Percentiles rank a stretch among this genome's conserved stretches.
Conservation (phyloP, 1,140 invertebrate species). For the Polypedilum pembai region DNA sequence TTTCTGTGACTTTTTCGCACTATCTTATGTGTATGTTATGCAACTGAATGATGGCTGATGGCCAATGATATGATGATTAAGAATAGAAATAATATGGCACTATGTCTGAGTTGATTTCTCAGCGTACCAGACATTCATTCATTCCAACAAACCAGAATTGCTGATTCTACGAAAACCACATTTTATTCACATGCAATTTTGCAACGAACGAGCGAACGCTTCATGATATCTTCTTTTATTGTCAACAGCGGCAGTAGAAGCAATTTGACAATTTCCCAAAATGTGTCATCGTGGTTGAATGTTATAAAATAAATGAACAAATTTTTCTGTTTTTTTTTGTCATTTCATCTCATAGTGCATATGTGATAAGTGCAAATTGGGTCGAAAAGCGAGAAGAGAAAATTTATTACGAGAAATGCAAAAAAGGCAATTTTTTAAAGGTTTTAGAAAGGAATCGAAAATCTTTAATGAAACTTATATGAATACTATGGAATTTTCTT, state of each 20-base stretch:
- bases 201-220: not conserved
- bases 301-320: constrained; percentile 7
- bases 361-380: not conserved
- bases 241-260: not conserved
- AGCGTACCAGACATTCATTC: not conserved
- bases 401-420: no score
- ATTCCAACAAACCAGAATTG: constrained; percentile 11
- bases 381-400: not conserved
- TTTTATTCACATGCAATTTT: not conserved
- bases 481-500: no score
- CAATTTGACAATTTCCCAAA: constrained; percentile 12
- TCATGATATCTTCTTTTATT: constrained; percentile 16
- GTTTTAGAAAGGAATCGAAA: no score
- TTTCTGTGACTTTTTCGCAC: not conserved
- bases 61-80: constrained; percentile 18
- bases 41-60: not conserved
- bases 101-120: no score
- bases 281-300: constrained; percentile 5
- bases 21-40: no score
- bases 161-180: not conserved
- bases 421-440: no score
- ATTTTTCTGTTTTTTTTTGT: not conserved
- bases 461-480: no score
- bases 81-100: not conserved
- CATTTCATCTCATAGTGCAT: not conserved